A percentile compares a stretch with the other conserved stretches of the same genome.
These are phyloP conservation scores for Heliconius ethilla DNA, from an alignment of 2,888 invertebrate species.

Conservation along the genomic window DNA sequence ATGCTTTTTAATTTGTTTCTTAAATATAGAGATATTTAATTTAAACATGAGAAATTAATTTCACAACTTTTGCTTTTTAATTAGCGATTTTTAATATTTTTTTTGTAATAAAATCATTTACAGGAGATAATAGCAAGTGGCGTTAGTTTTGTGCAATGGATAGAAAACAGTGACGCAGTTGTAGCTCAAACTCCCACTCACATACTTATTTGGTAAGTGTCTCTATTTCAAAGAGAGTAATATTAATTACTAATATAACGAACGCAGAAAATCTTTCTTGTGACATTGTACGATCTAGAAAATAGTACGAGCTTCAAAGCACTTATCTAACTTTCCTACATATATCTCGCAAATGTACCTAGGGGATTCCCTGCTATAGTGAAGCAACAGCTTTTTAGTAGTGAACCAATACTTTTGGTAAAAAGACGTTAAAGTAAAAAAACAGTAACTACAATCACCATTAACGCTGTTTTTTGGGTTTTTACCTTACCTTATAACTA, in stretches of 20 bases:
- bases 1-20: not conserved
- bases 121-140: conserved; percentile 87
- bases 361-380: no score
- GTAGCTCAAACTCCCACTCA: conserved; percentile 96
- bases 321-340: no score
- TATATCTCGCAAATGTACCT: no score
- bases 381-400: no score
- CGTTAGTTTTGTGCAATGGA: conserved; percentile 90
- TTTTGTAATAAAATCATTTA: not conserved
- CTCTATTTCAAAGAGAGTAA: not conserved
- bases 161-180: conserved; percentile 97
- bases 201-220: conserved; percentile 93
- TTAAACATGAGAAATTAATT: not conserved
- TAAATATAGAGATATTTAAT: no score
- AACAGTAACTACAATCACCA: no score
- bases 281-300: no score
- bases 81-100: not conserved
- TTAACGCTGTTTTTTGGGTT: no score
- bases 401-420: no score
- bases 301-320: no score
- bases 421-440: no score
- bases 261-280: no score
- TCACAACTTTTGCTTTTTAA: not conserved
- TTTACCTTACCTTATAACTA: conserved; percentile 41
- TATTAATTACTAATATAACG: not conserved